These are phyloP conservation scores for Leptura quadrifasciata DNA, from an alignment of 2,888 invertebrate genomes.

Conservation along the genomic window DNA sequence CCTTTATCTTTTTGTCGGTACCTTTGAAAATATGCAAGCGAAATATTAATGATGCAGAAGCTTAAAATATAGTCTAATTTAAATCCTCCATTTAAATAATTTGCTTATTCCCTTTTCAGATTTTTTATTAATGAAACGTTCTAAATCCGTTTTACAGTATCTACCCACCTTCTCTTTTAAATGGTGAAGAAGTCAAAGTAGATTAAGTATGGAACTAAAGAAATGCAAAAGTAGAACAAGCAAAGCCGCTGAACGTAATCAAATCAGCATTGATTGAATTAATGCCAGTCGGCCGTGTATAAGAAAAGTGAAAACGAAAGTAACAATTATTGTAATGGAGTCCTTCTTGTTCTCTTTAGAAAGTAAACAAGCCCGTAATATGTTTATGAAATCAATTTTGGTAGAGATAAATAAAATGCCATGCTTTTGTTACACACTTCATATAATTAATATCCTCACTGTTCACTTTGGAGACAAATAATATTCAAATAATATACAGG, in stretches of 20 bases:
- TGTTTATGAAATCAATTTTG: neutral
- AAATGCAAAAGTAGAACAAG: slow-evolving; percentile 35
- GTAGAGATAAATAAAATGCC: neutral
- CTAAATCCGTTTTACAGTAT: slow-evolving; percentile 19
- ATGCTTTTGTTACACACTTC: neutral
- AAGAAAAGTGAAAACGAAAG: slow-evolving; percentile 13
- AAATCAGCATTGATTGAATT: slow-evolving; percentile 20
- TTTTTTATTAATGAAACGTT: slow-evolving; percentile 33
- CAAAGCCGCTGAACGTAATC: slow-evolving; percentile 34
- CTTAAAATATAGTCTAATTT: slow-evolving; percentile 17
- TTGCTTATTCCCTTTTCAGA: slow-evolving; percentile 18
- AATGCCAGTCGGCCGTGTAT: neutral
- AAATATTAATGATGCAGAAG: slow-evolving; percentile 5
- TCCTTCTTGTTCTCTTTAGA: neutral
- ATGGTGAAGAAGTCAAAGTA: slow-evolving; percentile 23
- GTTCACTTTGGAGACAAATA: neutral
- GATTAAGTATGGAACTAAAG: slow-evolving; percentile 30
- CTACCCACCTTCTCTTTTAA: slow-evolving; percentile 28
- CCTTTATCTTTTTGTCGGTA: neutral
- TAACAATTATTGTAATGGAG: slow-evolving; percentile 5
- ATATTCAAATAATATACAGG: no score
- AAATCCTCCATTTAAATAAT: slow-evolving; percentile 17
- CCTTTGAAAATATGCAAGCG: slow-evolving; percentile 2
- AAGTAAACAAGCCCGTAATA: neutral
- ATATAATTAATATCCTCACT: neutral